Base-by-base conservation (phyloP, 2,888 invertebrate species). In the Metopia argyrocephala region DNA sequence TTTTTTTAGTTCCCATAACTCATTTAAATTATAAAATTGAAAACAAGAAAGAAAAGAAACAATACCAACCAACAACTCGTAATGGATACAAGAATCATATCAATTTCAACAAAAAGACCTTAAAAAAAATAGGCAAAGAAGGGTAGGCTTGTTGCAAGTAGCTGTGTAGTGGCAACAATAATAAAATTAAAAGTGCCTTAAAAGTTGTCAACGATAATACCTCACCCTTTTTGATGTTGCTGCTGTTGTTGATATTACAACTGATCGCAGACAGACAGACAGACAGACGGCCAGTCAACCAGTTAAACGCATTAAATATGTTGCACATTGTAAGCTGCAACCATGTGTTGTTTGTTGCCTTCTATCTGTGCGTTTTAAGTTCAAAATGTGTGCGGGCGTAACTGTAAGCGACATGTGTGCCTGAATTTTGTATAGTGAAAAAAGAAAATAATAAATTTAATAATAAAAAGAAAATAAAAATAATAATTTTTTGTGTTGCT, bases 311-410 rank as follows among this genome's bases (percentile, higher is more conserved):
- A 38, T 38, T 38, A 38, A 9, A 38, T 38, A 12, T 38, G 38
- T 38, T 38, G 38, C 38, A 38, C 15, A n/a, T n/a, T n/a, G n/a
- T n/a, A n/a, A n/a, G n/a, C n/a, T n/a, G n/a, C n/a, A n/a, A n/a
- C n/a, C n/a, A n/a, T n/a, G n/a, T n/a, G n/a, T n/a, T n/a, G n/a
- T 15, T 15, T 38, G 21, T n/a, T 21, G 21, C 21, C 12, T 20
- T 15, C 50, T n/a, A 7, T 0, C 18, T 28, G 15, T 27, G 21
- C 52, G 52, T 68, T 38, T 73, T 62, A 25, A 73, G 66, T 73
- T 66, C 52, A 61, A 56, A 66, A 69, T 76, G 52, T 68, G 73
- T 80, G 76, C 80, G 80, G 80, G 79, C 70, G 79, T 76, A 28
- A n/a, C 31, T 76, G 20, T 15, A 62, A 76, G 62, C 80, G 68